Evolutionary conservation across 2,797 vertebrate genomes (phyloP), one percentile per base, ranked within the genome.

Genomic region (Cyclopterus lumpus): DNA sequence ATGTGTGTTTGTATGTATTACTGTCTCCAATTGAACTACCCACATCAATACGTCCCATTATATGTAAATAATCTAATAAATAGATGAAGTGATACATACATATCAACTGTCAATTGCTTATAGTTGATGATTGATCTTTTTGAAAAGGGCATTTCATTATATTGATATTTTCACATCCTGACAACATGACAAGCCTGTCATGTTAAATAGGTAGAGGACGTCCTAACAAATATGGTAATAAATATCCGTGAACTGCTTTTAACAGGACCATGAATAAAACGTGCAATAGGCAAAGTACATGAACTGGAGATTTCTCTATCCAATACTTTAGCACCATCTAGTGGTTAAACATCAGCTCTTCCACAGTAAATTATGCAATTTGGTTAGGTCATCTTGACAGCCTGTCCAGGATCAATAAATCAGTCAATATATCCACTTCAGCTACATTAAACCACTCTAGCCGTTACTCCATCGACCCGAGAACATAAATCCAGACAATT

Each of bases 41-140:
- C 78, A 32, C 42, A 73, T 73, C 71, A 72, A 57, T 72, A 81
- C 22, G 48, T 86, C 86, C 70, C 75, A 85, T 73, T 91, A 79
- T 87, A 87, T 93, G 93, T 95, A 94, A 93, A 93, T 93, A 91
- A 87, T 67, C 88, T 84, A 90, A 84, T 70, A 90, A 87, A 87
- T 65, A 84, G 69, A 87, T 85, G 6, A 86, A 86, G 64, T 87
- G 67, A 77, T 82, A 77, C 64, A 67, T 80, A 63, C 73, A 61
- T 16, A 40, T 20, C 14, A 16, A 18, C 8, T 1, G 24, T 71
- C 42, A 3, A 72, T 28, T 70, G 48, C 34, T 40, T 42, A 12
- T 57, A 20, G 20, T 59, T 54, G 4, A 9, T 24, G 4, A 65
- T 40, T 42, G 7, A 24, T 57, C 2, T 30, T 6, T 8, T 15